Base-by-base conservation (phyloP, 2,888 invertebrate genomes). In the Ormyrus thymus region DNA sequence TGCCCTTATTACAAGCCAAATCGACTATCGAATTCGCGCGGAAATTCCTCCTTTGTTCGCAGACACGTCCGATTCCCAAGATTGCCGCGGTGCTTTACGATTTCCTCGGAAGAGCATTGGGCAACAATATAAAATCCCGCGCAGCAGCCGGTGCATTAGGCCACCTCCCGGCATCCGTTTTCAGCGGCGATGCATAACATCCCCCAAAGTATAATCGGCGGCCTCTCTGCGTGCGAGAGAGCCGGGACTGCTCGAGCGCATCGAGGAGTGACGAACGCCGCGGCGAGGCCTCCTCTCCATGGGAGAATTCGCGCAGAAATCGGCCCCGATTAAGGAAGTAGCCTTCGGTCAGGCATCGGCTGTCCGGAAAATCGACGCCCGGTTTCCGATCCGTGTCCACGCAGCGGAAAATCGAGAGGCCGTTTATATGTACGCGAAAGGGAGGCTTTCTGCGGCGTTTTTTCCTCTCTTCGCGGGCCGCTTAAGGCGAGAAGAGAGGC, bases 291-390 rank as follows among this genome's bases (percentile, higher is more conserved):
- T 72, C 68, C 76, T 80, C 82, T 43, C 61, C 50, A 45, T 82
- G 83, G 81, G 83, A 29, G 29, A 86, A 87, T 82, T 79, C 81
- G 80, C 69, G 75, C 66, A 29, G 83, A 82, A 84, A 83, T 81
- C 80, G 70, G 79, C 79, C 4, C 7, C 81, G 82, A 84, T 84
- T 83, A 82, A 83, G 82, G 79, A 80, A 72, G 68, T 65, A 58
- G 75, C 73, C 84, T 83, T 84, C 86, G 87, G 69, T 77, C 79
- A 77, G 82, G 79, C 84, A 83, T 84, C 87, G 87, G 61, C 85
- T 84, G 86, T 77, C 84, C 86, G 87, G 88, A 88, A 89, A 89
- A 89, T 89, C 86, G 87, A 15, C 13, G 82, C 83, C 62, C 78
- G 81, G 43, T 55, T 82, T 83, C 84, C 86, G 84, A 88, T 87